Evolutionary conservation across 2,888 invertebrate genomes (phyloP).

Genomic region (Netelia melanura): DNA sequence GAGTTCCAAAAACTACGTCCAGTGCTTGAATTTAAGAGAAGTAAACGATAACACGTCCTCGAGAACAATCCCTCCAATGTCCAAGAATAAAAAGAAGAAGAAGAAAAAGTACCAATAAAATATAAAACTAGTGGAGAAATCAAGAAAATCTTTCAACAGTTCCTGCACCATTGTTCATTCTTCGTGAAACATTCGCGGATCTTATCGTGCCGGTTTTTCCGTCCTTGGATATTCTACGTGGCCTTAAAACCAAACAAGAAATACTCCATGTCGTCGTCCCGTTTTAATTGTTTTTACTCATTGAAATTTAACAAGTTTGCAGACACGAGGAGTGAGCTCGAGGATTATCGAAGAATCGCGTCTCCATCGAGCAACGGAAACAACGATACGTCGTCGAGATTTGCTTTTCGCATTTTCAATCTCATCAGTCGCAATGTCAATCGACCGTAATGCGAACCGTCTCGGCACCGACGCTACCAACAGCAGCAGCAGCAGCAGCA

Average conservation of each 20-base stretch:
- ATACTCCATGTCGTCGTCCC: background rate
- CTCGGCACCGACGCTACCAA: constrained; percentile 25
- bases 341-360: background rate
- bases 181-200: background rate
- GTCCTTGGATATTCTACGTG: constrained; percentile 30
- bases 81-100: background rate
- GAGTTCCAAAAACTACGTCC: constrained; percentile 4
- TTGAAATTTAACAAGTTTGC: background rate
- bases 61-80: background rate
- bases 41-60: too few species aligned
- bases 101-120: background rate
- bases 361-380: background rate
- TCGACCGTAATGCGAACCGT: constrained; percentile 62
- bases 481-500: constrained; percentile 21
- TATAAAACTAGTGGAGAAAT: background rate
- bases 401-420: background rate
- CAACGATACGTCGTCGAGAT: background rate
- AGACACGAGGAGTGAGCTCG: background rate
- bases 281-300: background rate
- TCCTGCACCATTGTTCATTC: constrained; percentile 66
- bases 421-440: constrained; percentile 58
- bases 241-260: constrained; percentile 5
- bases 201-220: constrained; percentile 20
- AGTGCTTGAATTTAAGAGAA: background rate
- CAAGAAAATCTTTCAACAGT: constrained; percentile 1